A percentile compares a stretch with the other conserved stretches of the same genome.
Evolutionary conservation across 2,113 vertebrate genomes (phyloP).

Genomic region (Antigone vipio): DNA sequence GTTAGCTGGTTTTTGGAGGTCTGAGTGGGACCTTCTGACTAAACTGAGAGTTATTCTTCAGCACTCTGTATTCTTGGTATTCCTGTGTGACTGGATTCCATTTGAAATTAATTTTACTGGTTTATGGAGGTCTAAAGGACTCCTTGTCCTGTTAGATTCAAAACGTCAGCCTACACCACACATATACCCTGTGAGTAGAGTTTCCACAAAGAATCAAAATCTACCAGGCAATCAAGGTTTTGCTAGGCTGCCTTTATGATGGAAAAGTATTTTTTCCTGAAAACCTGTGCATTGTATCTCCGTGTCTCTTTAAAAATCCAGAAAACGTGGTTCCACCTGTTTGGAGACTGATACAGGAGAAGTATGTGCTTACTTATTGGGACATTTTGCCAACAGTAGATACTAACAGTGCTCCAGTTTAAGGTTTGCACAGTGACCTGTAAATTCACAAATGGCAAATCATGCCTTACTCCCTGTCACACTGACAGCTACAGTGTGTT

Average conservation of each 20-base stretch:
- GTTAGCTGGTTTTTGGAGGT: background rate
- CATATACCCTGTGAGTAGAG: background rate
- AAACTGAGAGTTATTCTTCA: background rate
- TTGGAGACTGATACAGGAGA: background rate
- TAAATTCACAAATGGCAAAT: background rate
- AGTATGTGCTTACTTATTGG: background rate
- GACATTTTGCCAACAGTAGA: background rate
- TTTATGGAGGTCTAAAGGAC: background rate
- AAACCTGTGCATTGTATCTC: background rate
- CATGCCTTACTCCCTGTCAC: background rate
- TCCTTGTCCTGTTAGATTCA: background rate
- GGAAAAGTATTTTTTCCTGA: background rate
- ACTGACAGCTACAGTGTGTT: background rate
- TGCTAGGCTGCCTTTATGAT: background rate
- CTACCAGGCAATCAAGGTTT: background rate
- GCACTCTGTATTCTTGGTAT: background rate
- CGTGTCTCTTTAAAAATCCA: background rate
- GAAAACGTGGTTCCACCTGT: background rate
- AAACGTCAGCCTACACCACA: background rate
- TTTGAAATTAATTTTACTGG: background rate
- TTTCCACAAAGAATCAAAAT: background rate
- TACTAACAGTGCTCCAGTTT: background rate
- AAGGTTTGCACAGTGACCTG: background rate
- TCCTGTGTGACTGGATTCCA: background rate
- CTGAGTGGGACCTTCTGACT: background rate